Evolutionary conservation across 2,113 vertebrate species (phyloP).

Genomic region (Phycodurus eques): DNA sequence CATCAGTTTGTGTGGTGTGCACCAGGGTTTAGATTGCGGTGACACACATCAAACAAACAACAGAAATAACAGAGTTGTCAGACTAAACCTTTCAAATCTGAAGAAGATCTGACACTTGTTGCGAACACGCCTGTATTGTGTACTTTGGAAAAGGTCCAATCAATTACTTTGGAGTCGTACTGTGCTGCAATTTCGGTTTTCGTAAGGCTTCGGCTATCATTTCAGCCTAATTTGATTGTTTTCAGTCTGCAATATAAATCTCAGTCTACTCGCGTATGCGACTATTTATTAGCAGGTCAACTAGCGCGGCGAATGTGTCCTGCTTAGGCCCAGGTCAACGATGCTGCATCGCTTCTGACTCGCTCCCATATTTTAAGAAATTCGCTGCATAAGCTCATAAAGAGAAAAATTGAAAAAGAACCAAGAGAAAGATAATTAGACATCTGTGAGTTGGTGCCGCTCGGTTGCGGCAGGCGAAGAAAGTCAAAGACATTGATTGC

Average conservation of each 20-base stretch:
- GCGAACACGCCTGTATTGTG: too few relatives aligned
- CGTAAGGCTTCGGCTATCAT: not conserved
- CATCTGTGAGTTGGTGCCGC: slow-evolving; percentile 9
- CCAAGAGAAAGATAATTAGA: slow-evolving; percentile 43
- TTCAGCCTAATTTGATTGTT: not conserved
- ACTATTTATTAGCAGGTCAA: not conserved
- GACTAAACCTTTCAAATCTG: too few relatives aligned
- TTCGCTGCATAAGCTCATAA: not conserved
- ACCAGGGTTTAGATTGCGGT: too few relatives aligned
- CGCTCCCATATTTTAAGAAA: not conserved
- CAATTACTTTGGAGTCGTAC: too few relatives aligned
- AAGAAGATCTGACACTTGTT: too few relatives aligned
- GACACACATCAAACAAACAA: too few relatives aligned
- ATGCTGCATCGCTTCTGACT: not conserved
- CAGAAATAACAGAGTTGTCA: too few relatives aligned
- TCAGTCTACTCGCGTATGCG: not conserved
- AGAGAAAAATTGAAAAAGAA: slow-evolving; percentile 19
- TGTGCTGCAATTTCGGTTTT: not conserved
- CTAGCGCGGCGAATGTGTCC: not conserved
- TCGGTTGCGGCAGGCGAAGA: slow-evolving; percentile 19
- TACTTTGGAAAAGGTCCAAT: too few relatives aligned
- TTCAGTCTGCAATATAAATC: not conserved
- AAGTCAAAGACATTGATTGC: slow-evolving; percentile 49
- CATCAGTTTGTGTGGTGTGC: too few relatives aligned
- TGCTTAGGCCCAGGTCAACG: not conserved